These are phyloP conservation scores for Belgica antarctica DNA, from an alignment of 2,888 invertebrate genomes.

Conservation along the genomic window DNA sequence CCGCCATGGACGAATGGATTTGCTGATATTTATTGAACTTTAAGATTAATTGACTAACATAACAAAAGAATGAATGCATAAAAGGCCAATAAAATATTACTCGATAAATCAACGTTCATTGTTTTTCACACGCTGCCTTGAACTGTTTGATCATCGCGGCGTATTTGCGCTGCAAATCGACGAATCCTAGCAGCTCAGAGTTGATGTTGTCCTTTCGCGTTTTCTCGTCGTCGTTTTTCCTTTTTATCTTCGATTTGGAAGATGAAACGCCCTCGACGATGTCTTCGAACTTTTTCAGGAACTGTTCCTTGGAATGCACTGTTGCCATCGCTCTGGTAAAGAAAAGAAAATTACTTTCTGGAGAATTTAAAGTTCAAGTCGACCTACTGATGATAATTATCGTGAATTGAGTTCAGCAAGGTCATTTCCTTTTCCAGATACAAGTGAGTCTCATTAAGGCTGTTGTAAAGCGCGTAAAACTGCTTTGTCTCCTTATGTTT, in stretches of 20 bases:
- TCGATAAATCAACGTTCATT: neutral
- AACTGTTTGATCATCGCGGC: conserved; percentile 74
- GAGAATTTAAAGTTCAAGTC: neutral
- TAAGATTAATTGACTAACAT: neutral
- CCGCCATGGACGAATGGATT: neutral
- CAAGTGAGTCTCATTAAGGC: conserved; percentile 87
- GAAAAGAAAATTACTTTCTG: neutral
- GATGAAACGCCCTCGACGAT: conserved; percentile 88
- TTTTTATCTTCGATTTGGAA: conserved; percentile 73
- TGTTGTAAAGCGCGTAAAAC: conserved; percentile 94
- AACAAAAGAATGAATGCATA: no score
- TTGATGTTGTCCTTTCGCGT: conserved; percentile 66
- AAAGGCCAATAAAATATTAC: conserved; percentile 22
- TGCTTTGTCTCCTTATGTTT: conserved; percentile 97
- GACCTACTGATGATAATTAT: conserved; percentile 80
- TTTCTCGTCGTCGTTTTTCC: conserved; percentile 65
- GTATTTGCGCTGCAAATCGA: conserved; percentile 74
- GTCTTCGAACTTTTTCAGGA: conserved; percentile 83
- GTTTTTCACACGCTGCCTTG: conserved; percentile 65
- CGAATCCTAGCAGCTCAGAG: conserved; percentile 59
- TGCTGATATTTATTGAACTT: conserved; percentile 7
- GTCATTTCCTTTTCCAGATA: conserved; percentile 90
- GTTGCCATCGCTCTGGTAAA: conserved; percentile 75
- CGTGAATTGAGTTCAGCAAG: conserved; percentile 82
- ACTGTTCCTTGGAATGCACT: conserved; percentile 77